phyloP scores from a whole-genome alignment of 2,113 vertebrate species.

The Trachemys scripta region DNA sequence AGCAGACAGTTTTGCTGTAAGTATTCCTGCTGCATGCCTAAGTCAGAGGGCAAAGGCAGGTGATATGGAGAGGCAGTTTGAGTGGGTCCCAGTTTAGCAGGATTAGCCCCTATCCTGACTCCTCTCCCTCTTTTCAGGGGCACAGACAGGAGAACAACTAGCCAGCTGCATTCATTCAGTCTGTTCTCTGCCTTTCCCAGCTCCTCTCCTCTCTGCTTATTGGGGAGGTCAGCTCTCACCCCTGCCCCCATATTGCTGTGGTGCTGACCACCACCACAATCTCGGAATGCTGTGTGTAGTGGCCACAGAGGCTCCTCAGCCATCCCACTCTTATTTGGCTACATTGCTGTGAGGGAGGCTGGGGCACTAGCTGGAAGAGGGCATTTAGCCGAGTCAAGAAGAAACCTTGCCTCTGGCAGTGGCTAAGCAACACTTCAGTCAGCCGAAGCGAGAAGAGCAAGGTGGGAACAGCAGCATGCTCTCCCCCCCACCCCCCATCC shows the following conservation, averaged over 20 bases:
- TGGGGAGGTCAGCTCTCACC: neutral
- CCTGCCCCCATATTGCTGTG: neutral
- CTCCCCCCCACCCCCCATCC: neutral
- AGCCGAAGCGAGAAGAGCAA: neutral
- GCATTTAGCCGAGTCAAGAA: neutral
- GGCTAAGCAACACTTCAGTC: neutral
- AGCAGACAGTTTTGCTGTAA: neutral
- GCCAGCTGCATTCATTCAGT: neutral
- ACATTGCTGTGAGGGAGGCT: neutral
- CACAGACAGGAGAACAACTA: neutral
- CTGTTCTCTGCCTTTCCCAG: neutral
- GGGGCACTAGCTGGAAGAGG: neutral
- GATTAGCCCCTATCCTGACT: neutral
- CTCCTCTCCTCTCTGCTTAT: neutral
- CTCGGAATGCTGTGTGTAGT: neutral
- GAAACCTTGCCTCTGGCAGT: neutral
- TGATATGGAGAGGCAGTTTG: neutral
- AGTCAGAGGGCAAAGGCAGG: neutral
- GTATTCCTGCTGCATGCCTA: neutral
- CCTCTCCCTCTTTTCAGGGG: neutral
- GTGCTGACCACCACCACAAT: neutral
- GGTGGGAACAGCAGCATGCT: neutral
- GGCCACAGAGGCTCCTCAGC: neutral
- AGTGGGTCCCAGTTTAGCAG: neutral
- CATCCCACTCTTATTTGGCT: neutral